Evolutionary conservation across 2,888 invertebrate species (phyloP), one percentile per base, ranked within the genome.

Genomic region (Brachycybe producta): DNA sequence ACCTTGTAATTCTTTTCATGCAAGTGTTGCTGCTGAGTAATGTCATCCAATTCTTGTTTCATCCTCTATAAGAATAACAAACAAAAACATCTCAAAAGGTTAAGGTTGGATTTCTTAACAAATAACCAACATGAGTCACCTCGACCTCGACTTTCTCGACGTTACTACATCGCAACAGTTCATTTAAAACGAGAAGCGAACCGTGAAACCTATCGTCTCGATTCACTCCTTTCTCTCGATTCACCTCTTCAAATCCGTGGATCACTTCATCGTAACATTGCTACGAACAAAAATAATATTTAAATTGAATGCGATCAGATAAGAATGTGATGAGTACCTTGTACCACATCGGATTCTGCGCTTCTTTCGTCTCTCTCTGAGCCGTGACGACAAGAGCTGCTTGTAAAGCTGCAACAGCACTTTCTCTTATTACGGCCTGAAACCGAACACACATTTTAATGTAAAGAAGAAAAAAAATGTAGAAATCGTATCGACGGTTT

Each of bases 361-460:
- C 82, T 64, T 91, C 90, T 65, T 88, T 91, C 0, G 86, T 83
- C 71, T 98, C 98, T 53, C 98, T 75, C 64, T 95, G 95, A 1
- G 94, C 84, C 0, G 91, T 94, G 1, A 97, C 91, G 0, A 91
- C 84, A 5, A 98, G 70, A 0, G 94, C 95, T 21, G 94, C 91
- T 60, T 92, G 74, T n/a, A 98, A 69, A 0, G 97, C 94, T 61
- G 90, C 86, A 0, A 87, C 90, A 0, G 94, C 92, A 5, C 85
- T 86, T 66, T 94, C 90, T 43, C 97, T 75, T 54, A 97, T 86
- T 30, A 82, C 79, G 4, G 85, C 80, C 69, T 72, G 55, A 23
- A 63, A 59, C 30, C 19, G 45, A 49, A 52, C 7, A 50, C 5
- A 44, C 34, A 43, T 30, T 8, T 35, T 8, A 7, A 48, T 53